A percentile compares a stretch with the other conserved stretches of the same genome.
Evolutionary conservation across 2,888 invertebrate genomes (phyloP).

Genomic region (Stratiomys singularior): DNA sequence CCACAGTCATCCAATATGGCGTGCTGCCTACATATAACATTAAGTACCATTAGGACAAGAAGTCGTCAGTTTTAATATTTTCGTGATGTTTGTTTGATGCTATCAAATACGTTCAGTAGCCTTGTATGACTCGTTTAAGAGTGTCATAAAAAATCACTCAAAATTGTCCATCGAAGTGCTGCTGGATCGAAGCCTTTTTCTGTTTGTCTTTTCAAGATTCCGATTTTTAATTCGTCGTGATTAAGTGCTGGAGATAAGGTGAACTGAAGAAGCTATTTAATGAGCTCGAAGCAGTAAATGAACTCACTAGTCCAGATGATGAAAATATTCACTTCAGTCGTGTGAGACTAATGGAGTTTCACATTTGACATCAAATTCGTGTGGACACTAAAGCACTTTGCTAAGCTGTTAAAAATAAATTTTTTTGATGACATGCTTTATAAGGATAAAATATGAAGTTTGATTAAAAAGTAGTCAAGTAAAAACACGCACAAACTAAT

Average conservation of each 20-base stretch:
- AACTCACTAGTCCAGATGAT: neutral
- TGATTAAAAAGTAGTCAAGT: too few relatives aligned
- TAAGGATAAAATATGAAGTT: too few relatives aligned
- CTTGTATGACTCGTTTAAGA: constrained; percentile 10
- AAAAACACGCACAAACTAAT: too few relatives aligned
- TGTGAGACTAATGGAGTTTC: neutral
- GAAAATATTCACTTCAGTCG: neutral
- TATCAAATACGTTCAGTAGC: constrained; percentile 22
- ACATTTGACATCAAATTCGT: neutral
- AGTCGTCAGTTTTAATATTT: constrained; percentile 30
- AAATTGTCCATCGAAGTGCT: constrained; percentile 10
- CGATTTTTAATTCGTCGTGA: constrained; percentile 27
- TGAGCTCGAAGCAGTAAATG: neutral
- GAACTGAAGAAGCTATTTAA: constrained; percentile 21
- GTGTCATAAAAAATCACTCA: constrained; percentile 37
- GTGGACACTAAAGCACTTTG: too few relatives aligned
- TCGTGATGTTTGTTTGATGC: constrained; percentile 31
- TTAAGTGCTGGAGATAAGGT: constrained; percentile 36
- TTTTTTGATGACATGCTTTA: too few relatives aligned
- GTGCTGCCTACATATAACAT: constrained; percentile 30
- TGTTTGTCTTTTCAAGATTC: neutral
- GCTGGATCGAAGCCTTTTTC: neutral
- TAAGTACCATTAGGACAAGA: constrained; percentile 33
- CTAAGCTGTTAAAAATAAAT: too few relatives aligned
- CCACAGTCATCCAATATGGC: constrained; percentile 6